Evolutionary conservation across 2,888 invertebrate genomes (phyloP).

Genomic region (Chrysina gloriosa): DNA sequence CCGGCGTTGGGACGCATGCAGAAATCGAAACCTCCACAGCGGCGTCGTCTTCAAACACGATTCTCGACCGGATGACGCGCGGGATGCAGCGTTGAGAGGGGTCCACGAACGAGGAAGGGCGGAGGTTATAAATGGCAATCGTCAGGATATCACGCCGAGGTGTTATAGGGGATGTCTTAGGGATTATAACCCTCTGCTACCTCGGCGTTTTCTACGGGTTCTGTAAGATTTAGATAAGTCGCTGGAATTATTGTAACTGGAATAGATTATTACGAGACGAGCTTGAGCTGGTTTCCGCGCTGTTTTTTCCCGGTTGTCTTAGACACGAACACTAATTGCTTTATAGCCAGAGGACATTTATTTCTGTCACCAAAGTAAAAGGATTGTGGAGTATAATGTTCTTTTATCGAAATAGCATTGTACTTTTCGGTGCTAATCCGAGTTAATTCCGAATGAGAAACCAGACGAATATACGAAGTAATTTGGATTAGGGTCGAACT

Average conservation of each 20-base stretch:
- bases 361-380: no score
- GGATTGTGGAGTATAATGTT: no score
- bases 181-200: slow-evolving; percentile 38
- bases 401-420: no score
- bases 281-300: neutral
- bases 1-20: slow-evolving; percentile 13
- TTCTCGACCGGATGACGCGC: neutral
- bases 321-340: no score
- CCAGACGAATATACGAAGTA: no score
- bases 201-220: slow-evolving; percentile 32
- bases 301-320: neutral
- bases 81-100: neutral
- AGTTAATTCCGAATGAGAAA: no score
- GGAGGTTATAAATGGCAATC: slow-evolving; percentile 40
- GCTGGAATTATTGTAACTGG: slow-evolving; percentile 32
- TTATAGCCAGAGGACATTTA: no score
- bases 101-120: neutral
- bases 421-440: no score
- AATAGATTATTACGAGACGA: slow-evolving; percentile 25
- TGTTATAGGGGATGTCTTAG: slow-evolving; percentile 30
- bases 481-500: no score
- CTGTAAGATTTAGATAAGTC: slow-evolving; percentile 34
- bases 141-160: slow-evolving; percentile 36
- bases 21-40: slow-evolving; percentile 17
- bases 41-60: neutral